Percentiles rank a stretch among this genome's conserved stretches.
Conservation (phyloP, 2,113 vertebrate genomes). For the Physeter macrocephalus region DNA sequence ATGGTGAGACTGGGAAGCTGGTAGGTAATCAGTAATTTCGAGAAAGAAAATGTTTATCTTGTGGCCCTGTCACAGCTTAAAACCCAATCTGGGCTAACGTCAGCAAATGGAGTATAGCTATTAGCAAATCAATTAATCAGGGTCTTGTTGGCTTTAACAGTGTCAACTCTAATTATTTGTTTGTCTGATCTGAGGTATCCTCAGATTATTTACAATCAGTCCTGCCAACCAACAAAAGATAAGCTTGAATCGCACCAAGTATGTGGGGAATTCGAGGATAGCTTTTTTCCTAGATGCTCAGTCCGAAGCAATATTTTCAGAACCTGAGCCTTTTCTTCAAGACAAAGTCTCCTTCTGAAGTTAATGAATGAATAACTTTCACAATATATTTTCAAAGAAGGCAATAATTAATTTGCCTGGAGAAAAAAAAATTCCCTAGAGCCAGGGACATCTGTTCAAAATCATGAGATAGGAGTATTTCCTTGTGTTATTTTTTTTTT, state of each 20-base stretch:
- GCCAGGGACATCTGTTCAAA: background rate
- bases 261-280: background rate
- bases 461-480: background rate
- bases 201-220: constrained; percentile 59
- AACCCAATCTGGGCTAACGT: constrained; percentile 56
- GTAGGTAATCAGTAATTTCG: background rate
- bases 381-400: constrained; percentile 38
- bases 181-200: constrained; percentile 55
- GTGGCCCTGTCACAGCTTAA: constrained; percentile 50
- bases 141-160: constrained; percentile 47
- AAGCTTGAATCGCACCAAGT: background rate
- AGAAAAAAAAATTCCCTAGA: background rate
- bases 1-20: background rate
- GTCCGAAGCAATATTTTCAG: constrained; percentile 15
- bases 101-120: constrained; percentile 56
- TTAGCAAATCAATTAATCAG: constrained; percentile 70
- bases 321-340: background rate
- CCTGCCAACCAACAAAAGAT: constrained; percentile 28
- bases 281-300: constrained; percentile 24
- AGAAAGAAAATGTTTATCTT: constrained; percentile 57
- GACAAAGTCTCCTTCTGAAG: constrained; percentile 27
- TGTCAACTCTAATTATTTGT: constrained; percentile 64
- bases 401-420: constrained; percentile 34
- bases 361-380: constrained; percentile 45
- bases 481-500: background rate